Percentiles rank a stretch among this genome's conserved stretches.
Evolutionary conservation across 2,888 invertebrate genomes (phyloP).

Genomic region (Orchesellides sinensis): DNA sequence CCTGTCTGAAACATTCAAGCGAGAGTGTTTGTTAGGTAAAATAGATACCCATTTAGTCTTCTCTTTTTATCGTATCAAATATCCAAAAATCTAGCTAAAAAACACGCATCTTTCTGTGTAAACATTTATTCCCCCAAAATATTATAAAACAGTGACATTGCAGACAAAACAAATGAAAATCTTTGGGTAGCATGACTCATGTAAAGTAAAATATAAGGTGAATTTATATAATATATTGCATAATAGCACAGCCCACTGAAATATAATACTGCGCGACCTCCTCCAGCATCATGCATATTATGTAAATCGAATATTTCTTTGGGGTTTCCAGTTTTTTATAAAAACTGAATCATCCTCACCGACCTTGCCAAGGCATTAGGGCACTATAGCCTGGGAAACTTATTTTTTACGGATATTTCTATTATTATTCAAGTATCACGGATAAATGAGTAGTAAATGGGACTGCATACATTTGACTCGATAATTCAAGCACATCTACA

Average conservation of each 20-base stretch:
- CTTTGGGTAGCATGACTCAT: constrained; percentile 40
- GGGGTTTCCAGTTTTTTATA: neutral
- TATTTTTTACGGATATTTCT: constrained; percentile 31
- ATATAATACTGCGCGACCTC: constrained; percentile 68
- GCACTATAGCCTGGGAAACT: constrained; percentile 26
- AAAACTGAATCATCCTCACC: constrained; percentile 3
- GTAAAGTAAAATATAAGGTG: neutral
- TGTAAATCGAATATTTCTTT: constrained; percentile 51
- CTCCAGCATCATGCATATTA: constrained; percentile 64
- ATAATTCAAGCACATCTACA: constrained; percentile 8
- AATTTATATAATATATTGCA: constrained; percentile 50
- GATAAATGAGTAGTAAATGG: neutral
- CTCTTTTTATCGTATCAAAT: constrained; percentile 48
- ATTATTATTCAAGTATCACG: neutral
- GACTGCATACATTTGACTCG: neutral
- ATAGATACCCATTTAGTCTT: constrained; percentile 41
- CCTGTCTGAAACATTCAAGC: no score
- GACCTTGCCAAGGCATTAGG: no score
- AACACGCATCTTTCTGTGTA: constrained; percentile 55
- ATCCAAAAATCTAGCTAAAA: constrained; percentile 43
- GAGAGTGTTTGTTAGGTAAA: constrained; percentile 29
- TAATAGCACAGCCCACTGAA: constrained; percentile 70
- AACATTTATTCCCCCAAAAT: constrained; percentile 37
- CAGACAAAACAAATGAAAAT: constrained; percentile 21
- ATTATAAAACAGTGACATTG: constrained; percentile 32